Evolutionary conservation across 2,113 vertebrate species (phyloP).

Genomic region (Prietella phreatophila): DNA sequence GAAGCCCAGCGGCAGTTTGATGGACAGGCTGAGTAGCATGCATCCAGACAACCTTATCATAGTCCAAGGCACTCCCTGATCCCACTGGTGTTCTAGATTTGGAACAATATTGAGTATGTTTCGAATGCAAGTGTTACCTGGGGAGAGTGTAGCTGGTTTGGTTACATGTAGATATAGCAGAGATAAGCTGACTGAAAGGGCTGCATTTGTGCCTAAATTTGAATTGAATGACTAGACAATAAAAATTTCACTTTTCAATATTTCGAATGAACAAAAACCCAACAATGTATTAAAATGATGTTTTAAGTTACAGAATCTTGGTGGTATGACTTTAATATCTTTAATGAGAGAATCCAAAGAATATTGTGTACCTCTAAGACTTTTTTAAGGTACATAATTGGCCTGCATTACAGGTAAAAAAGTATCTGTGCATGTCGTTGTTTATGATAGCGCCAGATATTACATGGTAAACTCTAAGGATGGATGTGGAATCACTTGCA

Average conservation of each 20-base stretch:
- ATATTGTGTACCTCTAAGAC: not conserved
- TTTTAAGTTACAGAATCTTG: not conserved
- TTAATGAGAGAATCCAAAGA: not conserved
- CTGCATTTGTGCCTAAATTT: not conserved
- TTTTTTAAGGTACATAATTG: not conserved
- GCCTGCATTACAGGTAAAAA: not conserved
- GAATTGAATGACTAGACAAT: not conserved
- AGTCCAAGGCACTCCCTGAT: not conserved
- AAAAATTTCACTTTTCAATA: not conserved
- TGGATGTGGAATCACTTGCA: not conserved
- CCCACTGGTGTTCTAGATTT: slow-evolving; percentile 40
- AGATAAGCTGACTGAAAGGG: not conserved
- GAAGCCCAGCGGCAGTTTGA: slow-evolving; percentile 42
- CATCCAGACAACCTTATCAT: slow-evolving; percentile 45
- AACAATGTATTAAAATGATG: not conserved
- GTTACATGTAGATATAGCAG: not conserved
- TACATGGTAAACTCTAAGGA: not conserved
- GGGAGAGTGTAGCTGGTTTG: not conserved
- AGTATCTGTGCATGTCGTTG: not conserved
- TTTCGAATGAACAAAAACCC: not conserved
- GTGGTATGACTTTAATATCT: not conserved
- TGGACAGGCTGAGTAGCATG: slow-evolving; percentile 28
- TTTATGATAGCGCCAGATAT: not conserved
- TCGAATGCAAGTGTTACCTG: slow-evolving; percentile 40
- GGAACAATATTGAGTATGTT: slow-evolving; percentile 37